phyloP scores from a whole-genome alignment of 2,888 invertebrate species.

The Ennomos erosarius region DNA sequence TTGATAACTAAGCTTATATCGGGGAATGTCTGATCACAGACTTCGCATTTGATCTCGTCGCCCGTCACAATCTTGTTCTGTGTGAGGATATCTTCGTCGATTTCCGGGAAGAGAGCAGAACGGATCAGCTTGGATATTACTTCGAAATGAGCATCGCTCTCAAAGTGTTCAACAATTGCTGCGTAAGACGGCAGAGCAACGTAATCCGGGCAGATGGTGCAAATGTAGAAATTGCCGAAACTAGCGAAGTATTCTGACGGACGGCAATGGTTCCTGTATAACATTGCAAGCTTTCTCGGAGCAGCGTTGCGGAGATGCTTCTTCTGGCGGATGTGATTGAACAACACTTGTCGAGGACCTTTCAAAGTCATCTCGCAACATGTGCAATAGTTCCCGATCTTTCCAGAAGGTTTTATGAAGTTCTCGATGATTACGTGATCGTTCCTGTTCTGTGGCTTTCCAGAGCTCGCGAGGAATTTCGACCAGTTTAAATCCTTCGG shows the following conservation, averaged over 20 bases:
- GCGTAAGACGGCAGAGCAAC: slow-evolving; percentile 74
- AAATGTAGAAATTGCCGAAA: slow-evolving; percentile 77
- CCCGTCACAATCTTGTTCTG: slow-evolving; percentile 55
- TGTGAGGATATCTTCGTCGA: slow-evolving; percentile 54
- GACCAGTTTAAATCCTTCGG: slow-evolving; percentile 78
- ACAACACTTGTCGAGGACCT: slow-evolving; percentile 76
- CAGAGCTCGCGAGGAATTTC: slow-evolving; percentile 74
- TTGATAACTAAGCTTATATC: slow-evolving; percentile 58
- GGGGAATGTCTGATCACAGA: slow-evolving; percentile 60
- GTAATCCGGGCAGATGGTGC: slow-evolving; percentile 69
- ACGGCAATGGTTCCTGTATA: slow-evolving; percentile 74
- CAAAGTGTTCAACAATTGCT: slow-evolving; percentile 75
- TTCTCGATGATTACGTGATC: slow-evolving; percentile 79
- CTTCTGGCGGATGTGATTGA: slow-evolving; percentile 80
- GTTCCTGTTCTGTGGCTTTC: slow-evolving; percentile 69
- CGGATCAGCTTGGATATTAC: slow-evolving; percentile 66
- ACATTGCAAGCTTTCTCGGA: slow-evolving; percentile 66
- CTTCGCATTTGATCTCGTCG: slow-evolving; percentile 57
- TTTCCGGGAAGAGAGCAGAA: slow-evolving; percentile 61
- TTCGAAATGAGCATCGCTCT: slow-evolving; percentile 67
- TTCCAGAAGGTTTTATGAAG: slow-evolving; percentile 76
- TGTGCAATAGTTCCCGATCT: slow-evolving; percentile 73
- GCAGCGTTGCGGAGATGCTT: slow-evolving; percentile 79
- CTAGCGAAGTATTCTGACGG: slow-evolving; percentile 77
- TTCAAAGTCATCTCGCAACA: slow-evolving; percentile 79